phyloP scores from a whole-genome alignment of 2,113 vertebrate genomes.

The Cephalopholis sonnerati region DNA sequence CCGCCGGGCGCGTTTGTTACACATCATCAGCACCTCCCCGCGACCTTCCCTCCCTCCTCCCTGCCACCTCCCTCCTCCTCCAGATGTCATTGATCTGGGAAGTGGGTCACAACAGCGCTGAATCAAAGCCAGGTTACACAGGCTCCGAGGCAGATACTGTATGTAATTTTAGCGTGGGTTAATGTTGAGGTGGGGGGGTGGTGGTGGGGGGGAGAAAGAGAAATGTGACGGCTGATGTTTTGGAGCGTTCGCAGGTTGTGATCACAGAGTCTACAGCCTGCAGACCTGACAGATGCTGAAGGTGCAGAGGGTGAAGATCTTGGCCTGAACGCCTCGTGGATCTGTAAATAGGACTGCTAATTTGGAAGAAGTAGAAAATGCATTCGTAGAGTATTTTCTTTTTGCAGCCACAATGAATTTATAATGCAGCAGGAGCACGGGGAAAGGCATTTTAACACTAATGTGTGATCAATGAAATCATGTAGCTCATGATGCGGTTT shows the following conservation, averaged over 20 bases:
- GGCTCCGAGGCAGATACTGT: conserved; percentile 51
- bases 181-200: conserved; percentile 14
- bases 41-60: conserved; percentile 4
- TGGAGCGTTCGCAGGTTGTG: conserved; percentile 7
- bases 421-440: neutral
- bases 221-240: conserved; percentile 8
- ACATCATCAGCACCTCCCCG: conserved; percentile 62
- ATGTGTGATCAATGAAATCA: neutral
- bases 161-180: conserved; percentile 53
- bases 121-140: conserved; percentile 61
- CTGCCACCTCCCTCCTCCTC: conserved; percentile 48
- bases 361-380: neutral
- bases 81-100: conserved; percentile 73
- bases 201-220: too few species aligned
- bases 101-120: conserved; percentile 69
- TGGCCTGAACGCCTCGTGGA: neutral
- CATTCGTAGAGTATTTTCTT: neutral
- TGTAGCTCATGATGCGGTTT: neutral
- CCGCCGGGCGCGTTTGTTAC: conserved; percentile 67
- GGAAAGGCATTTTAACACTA: neutral
- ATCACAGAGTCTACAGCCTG: neutral
- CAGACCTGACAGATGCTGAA: conserved; percentile 41
- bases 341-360: conserved; percentile 5
- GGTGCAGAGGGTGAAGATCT: conserved; percentile 14
- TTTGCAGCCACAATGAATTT: neutral